Evolutionary conservation across 2,888 invertebrate species (phyloP).

Genomic region (Deilephila elpenor): DNA sequence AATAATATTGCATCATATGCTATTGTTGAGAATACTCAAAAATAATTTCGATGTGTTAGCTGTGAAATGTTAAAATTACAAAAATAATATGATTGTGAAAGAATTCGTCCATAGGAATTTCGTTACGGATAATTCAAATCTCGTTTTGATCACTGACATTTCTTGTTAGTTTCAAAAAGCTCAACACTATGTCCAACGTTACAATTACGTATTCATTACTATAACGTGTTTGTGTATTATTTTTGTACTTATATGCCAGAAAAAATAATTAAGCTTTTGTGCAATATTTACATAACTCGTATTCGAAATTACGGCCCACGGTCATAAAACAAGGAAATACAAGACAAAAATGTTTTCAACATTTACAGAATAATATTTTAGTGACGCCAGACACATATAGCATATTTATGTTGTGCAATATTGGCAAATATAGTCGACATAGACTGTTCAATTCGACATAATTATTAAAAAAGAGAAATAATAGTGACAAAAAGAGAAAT

Average conservation of each 20-base stretch:
- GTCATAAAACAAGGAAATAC: no score
- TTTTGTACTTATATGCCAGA: conserved; percentile 5
- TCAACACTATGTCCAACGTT: conserved; percentile 43
- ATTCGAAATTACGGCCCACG: no score
- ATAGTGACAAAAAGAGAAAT: no score
- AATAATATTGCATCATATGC: conserved; percentile 15
- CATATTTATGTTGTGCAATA: no score
- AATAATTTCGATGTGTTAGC: conserved; percentile 37
- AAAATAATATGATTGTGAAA: conserved; percentile 45
- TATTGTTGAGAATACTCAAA: conserved; percentile 38
- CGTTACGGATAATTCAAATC: conserved; percentile 12
- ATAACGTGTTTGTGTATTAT: background rate
- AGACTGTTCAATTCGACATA: no score
- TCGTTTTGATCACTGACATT: conserved; percentile 12
- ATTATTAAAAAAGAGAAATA: no score
- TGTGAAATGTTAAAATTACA: conserved; percentile 21
- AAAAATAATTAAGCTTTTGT: background rate
- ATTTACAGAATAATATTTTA: no score
- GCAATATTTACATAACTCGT: background rate
- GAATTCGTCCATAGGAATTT: conserved; percentile 48
- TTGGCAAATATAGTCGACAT: no score
- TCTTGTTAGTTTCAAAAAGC: conserved; percentile 34
- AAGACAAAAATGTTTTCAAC: no score
- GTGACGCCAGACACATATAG: no score
- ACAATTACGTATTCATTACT: conserved; percentile 28